Conservation (phyloP, 2,888 invertebrate species). For the Tribolium freemani region DNA sequence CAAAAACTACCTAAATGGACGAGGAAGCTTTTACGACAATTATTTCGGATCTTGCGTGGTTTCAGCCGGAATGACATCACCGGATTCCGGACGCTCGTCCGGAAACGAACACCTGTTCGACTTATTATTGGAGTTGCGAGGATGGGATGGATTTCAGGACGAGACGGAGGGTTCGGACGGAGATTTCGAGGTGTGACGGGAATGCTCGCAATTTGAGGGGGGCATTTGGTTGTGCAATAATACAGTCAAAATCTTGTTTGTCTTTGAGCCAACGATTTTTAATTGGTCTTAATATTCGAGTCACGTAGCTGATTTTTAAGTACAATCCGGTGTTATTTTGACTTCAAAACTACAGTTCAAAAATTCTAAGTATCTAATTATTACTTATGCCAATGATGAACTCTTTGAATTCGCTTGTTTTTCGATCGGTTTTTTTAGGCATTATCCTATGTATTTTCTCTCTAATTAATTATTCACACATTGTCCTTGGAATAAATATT, state of each 20-base stretch:
- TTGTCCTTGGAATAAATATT: too few relatives aligned
- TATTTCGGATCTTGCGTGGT: slow-evolving; percentile 3
- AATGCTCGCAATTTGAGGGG: background rate
- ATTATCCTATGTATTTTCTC: too few relatives aligned
- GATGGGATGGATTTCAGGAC: background rate
- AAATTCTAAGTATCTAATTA: too few relatives aligned
- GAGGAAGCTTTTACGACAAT: background rate
- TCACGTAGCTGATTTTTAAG: too few relatives aligned
- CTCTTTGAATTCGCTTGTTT: too few relatives aligned
- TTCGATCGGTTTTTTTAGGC: too few relatives aligned
- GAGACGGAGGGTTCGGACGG: background rate
- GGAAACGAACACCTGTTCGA: slow-evolving; percentile 31
- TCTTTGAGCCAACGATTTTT: background rate
- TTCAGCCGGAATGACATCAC: background rate
- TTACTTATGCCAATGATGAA: too few relatives aligned
- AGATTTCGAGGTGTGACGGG: background rate
- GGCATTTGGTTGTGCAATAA: background rate
- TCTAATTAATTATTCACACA: too few relatives aligned
- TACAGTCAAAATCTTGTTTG: background rate
- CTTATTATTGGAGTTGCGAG: background rate
- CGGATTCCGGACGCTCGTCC: slow-evolving; percentile 1
- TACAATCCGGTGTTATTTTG: too few relatives aligned
- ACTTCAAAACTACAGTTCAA: too few relatives aligned
- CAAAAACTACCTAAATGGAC: background rate
- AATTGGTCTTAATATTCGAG: too few relatives aligned